These are phyloP conservation scores for Maccullochella peelii DNA, from an alignment of 2,113 vertebrate species.

Conservation along the genomic window DNA sequence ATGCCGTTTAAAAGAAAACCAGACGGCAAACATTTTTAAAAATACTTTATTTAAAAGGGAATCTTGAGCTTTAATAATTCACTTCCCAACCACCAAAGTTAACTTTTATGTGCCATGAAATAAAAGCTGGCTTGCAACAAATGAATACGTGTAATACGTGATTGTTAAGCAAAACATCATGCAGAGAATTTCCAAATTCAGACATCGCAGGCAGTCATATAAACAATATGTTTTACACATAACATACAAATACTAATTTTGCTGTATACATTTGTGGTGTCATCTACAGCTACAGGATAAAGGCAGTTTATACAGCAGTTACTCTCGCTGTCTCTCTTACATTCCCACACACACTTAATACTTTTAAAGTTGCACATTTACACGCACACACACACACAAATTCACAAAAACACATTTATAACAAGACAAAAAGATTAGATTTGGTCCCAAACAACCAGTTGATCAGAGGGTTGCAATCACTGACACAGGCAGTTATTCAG, in stretches of 20 bases:
- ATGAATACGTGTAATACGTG: constrained; percentile 27
- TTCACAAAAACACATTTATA: constrained; percentile 6
- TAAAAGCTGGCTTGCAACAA: constrained; percentile 30
- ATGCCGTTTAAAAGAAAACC: neutral
- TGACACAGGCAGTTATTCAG: constrained; percentile 17
- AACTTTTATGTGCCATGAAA: constrained; percentile 48
- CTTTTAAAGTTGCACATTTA: constrained; percentile 47
- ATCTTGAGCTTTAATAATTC: constrained; percentile 46
- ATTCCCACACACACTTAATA: constrained; percentile 53
- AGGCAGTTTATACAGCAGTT: constrained; percentile 52
- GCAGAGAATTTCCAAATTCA: constrained; percentile 19
- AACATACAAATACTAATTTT: constrained; percentile 17
- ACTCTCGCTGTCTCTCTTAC: constrained; percentile 3
- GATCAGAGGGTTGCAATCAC: constrained; percentile 13
- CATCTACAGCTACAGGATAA: constrained; percentile 27
- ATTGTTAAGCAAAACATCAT: constrained; percentile 30
- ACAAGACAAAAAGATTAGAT: constrained; percentile 26
- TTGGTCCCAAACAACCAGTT: constrained; percentile 65
- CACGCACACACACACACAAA: neutral
- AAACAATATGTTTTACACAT: constrained; percentile 29
- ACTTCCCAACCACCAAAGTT: constrained; percentile 37
- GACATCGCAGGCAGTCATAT: constrained; percentile 13
- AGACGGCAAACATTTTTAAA: constrained; percentile 1
- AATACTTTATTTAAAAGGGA: constrained; percentile 64
- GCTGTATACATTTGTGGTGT: constrained; percentile 33